Conservation (phyloP, 2,113 vertebrate species). For the Turnix velox region DNA sequence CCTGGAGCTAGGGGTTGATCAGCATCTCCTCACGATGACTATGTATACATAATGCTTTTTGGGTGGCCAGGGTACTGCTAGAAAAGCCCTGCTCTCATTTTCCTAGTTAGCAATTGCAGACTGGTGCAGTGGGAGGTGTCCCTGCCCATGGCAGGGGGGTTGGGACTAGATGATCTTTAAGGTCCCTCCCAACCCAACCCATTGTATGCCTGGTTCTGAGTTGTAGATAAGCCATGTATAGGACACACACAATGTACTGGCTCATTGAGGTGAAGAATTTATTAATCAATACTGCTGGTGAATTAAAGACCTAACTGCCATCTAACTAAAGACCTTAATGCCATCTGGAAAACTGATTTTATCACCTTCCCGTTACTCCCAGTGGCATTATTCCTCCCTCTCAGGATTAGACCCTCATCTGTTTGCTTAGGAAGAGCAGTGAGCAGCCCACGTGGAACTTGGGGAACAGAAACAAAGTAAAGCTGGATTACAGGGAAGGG, state of each 20-base stretch:
- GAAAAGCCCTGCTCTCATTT: conserved; percentile 75
- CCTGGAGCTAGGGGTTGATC: conserved; percentile 75
- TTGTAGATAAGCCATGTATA: not conserved
- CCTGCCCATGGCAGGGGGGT: too few relatives aligned
- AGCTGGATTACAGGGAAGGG: conserved; percentile 38
- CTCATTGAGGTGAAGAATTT: not conserved
- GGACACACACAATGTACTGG: not conserved
- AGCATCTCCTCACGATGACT: conserved; percentile 77
- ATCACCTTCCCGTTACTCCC: not conserved
- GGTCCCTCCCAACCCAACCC: too few relatives aligned
- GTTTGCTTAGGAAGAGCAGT: not conserved
- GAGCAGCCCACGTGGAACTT: not conserved
- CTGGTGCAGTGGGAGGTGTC: too few relatives aligned
- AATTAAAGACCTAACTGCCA: not conserved
- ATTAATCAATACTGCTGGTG: not conserved
- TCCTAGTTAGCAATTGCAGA: conserved; percentile 77
- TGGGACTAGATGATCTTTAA: too few relatives aligned
- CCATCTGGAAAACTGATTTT: not conserved
- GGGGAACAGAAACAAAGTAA: not conserved
- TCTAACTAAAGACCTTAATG: not conserved
- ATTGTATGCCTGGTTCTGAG: not conserved
- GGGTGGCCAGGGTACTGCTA: conserved; percentile 72
- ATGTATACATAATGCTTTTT: conserved; percentile 74
- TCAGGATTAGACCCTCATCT: not conserved
- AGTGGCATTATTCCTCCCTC: not conserved